Conservation (phyloP, 2,797 vertebrate species). For the Nannoperca australis region DNA sequence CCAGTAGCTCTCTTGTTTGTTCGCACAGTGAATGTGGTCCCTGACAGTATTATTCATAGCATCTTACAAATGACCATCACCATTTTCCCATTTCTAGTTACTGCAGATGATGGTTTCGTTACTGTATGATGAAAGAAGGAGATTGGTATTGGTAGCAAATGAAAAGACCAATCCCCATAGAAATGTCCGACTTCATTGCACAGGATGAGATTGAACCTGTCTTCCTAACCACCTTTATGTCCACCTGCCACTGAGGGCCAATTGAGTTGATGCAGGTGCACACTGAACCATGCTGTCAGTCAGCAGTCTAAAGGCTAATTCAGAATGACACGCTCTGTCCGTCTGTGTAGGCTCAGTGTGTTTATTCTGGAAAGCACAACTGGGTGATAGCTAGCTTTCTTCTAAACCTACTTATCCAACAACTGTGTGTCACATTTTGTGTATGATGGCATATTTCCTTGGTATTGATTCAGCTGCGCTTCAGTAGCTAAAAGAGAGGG, state of each 20-base stretch:
- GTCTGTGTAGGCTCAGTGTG: slow-evolving; percentile 52
- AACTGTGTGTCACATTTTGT: slow-evolving; percentile 29
- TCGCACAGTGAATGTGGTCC: slow-evolving; percentile 49
- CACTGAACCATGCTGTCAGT: slow-evolving; percentile 66
- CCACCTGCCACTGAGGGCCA: slow-evolving; percentile 55
- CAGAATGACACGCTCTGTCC: slow-evolving; percentile 59
- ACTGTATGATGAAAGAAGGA: slow-evolving; percentile 51
- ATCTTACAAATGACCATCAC: slow-evolving; percentile 34
- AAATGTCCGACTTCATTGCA: slow-evolving; percentile 58
- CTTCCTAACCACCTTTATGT: slow-evolving; percentile 59
- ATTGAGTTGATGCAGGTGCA: slow-evolving; percentile 58
- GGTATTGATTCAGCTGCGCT: slow-evolving; percentile 2
- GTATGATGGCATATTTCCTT: slow-evolving; percentile 29
- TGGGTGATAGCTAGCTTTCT: slow-evolving; percentile 36
- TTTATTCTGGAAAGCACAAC: slow-evolving; percentile 58
- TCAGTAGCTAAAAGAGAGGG: slow-evolving; percentile 8
- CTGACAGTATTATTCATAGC: slow-evolving; percentile 53
- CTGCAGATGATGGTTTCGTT: slow-evolving; percentile 51
- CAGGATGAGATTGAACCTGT: slow-evolving; percentile 59
- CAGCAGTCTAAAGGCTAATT: slow-evolving; percentile 70
- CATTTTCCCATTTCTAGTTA: slow-evolving; percentile 40
- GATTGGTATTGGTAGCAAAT: slow-evolving; percentile 62
- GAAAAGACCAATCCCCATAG: slow-evolving; percentile 59
- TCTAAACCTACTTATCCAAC: slow-evolving; percentile 46
- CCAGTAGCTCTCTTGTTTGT: slow-evolving; percentile 53